Evolutionary conservation across 2,888 invertebrate species (phyloP).

Genomic region (Nudaria mundana): DNA sequence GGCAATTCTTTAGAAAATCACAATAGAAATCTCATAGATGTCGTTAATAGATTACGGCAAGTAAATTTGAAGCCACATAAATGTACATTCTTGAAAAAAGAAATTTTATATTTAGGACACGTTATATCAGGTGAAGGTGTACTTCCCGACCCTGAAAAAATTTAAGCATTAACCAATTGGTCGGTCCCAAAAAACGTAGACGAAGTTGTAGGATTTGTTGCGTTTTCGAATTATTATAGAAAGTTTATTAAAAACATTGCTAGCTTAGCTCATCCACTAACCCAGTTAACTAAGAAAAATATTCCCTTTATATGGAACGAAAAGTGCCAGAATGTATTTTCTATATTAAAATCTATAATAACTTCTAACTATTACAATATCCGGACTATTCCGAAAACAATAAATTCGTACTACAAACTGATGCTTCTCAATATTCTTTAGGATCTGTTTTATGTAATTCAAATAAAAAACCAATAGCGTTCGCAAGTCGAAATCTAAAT

Average conservation of each 20-base stretch:
- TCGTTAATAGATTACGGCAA: not conserved
- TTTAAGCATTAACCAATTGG: not conserved
- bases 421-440: too few species aligned
- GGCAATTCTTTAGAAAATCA: not conserved
- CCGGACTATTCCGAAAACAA: too few species aligned
- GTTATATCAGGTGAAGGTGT: not conserved
- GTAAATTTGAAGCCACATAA: not conserved
- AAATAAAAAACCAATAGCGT: too few species aligned
- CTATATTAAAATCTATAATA: too few species aligned
- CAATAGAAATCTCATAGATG: not conserved
- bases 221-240: not conserved
- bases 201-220: not conserved
- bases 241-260: not conserved
- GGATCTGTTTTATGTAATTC: too few species aligned
- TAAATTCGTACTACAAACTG: too few species aligned
- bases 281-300: not conserved
- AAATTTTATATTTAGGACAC: not conserved
- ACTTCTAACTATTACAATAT: too few species aligned
- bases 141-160: not conserved
- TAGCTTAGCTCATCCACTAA: too few species aligned
- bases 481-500: too few species aligned
- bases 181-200: not conserved
- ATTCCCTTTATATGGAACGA: not conserved
- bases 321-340: too few species aligned
- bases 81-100: not conserved